phyloP scores from a whole-genome alignment of 2,888 invertebrate genomes.

The Lacanobia oleracea region DNA sequence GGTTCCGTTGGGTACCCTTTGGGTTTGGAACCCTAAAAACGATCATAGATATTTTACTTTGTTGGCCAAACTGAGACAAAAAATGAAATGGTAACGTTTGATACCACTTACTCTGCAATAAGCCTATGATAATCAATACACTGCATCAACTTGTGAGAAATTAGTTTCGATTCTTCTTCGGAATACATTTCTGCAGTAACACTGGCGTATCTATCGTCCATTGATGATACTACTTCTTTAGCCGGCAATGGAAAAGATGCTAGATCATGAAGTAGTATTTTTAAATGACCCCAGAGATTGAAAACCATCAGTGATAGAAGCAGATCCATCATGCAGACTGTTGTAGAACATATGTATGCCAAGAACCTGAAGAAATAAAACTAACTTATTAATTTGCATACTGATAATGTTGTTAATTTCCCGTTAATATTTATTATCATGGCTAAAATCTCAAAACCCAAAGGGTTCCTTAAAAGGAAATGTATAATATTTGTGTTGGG shows the following conservation, averaged over 20 bases:
- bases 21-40: no score
- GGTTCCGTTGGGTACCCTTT: no score
- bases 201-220: not conserved
- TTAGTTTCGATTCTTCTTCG: conserved; percentile 21
- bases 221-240: not conserved
- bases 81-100: not conserved
- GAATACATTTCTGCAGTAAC: conserved; percentile 38
- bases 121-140: conserved; percentile 51
- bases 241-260: conserved; percentile 31
- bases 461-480: no score
- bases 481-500: no score
- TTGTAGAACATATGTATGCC: conserved; percentile 3
- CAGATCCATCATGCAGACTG: conserved; percentile 30
- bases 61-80: no score
- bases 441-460: no score
- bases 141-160: conserved; percentile 29
- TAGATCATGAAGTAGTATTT: conserved; percentile 31
- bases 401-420: no score
- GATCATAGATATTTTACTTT: no score
- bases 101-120: conserved; percentile 42
- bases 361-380: conserved; percentile 19
- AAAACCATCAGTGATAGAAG: conserved; percentile 31
- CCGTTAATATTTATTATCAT: no score
- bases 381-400: not conserved
- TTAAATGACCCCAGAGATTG: conserved; percentile 40